Evolutionary conservation across 2,888 invertebrate genomes (phyloP), one percentile per base, ranked within the genome.

Genomic region (Thysanoteuthis rhombus): DNA sequence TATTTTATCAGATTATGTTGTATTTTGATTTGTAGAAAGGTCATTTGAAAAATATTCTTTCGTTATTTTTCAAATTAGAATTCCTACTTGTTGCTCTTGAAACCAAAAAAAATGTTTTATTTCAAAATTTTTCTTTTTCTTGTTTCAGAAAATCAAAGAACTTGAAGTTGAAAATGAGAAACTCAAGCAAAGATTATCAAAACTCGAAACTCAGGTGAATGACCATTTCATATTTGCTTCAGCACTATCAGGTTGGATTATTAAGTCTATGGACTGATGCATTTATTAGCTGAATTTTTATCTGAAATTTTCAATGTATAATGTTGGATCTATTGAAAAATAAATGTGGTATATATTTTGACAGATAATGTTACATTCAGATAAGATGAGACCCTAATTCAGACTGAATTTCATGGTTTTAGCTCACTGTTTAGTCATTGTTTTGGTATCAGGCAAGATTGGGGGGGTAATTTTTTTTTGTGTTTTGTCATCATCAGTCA

Each of bases 61-160:
- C 94, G n/a, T n/a, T 75, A 75, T 75, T 75, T 75, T 75, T 75
- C 32, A 75, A 75, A 8, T 75, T 32, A 75, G n/a, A 75, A n/a
- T 75, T 75, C n/a, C 19, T n/a, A 75, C 8, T n/a, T 10, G 8
- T 32, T 6, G 0, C 6, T 5, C 10, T 58, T 32, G 28, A 10
- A 32, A 32, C n/a, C 10, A 75, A 75, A 32, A n/a, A 75, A 75
- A 75, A 75, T 10, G 16, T 19, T 22, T 47, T 47, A 3, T 47
- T 47, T 25, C 2, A 5, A 5, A 5, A 3, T 25, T 3, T n/a
- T 32, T 32, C n/a, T 75, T 95, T 91, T 95, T 96, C 75, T 94
- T 96, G 92, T 95, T 97, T 90, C 96, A 97, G 97, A 97, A 97
- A 97, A 97, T 97, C 93, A 97, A 97, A 89, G 96, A 97, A 93